Percentiles rank a stretch among this genome's conserved stretches.
Conservation (phyloP, 2,888 invertebrate genomes). For the Aphelenchoides bicaudatus region DNA sequence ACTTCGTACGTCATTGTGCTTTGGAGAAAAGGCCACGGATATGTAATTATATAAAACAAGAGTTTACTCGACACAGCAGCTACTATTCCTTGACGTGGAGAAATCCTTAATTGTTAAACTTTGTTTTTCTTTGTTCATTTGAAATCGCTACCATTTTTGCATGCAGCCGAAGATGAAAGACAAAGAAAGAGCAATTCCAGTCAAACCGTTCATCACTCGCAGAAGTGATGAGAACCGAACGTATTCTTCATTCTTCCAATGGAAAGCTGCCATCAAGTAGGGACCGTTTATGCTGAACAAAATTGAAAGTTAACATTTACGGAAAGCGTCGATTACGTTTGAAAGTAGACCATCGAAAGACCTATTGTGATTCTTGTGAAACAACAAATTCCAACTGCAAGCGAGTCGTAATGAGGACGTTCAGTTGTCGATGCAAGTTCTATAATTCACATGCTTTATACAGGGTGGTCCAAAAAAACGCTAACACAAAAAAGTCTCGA, state of each 20-base stretch:
- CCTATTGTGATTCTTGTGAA: constrained; percentile 20
- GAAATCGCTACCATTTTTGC: constrained; percentile 21
- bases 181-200: constrained; percentile 12
- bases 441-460: too few species aligned
- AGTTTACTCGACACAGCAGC: not conserved
- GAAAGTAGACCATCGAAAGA: constrained; percentile 17
- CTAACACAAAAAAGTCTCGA: too few species aligned
- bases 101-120: not conserved
- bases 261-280: constrained; percentile 25
- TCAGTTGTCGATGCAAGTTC: too few species aligned
- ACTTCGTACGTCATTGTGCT: constrained; percentile 11
- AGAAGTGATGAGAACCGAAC: constrained; percentile 21
- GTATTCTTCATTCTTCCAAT: constrained; percentile 21
- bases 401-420: constrained; percentile 14
- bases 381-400: constrained; percentile 22
- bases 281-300: constrained; percentile 19
- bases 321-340: constrained; percentile 11
- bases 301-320: not conserved
- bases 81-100: constrained; percentile 11
- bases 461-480: too few species aligned
- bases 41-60: constrained; percentile 30
- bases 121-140: constrained; percentile 6
- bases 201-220: constrained; percentile 13
- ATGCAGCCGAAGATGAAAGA: constrained; percentile 1
- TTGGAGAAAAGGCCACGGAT: constrained; percentile 30